Percentiles rank a stretch among this genome's conserved stretches.
Evolutionary conservation across 1,140 invertebrate species (phyloP).

Genomic region (Drosophila ficusphila): DNA sequence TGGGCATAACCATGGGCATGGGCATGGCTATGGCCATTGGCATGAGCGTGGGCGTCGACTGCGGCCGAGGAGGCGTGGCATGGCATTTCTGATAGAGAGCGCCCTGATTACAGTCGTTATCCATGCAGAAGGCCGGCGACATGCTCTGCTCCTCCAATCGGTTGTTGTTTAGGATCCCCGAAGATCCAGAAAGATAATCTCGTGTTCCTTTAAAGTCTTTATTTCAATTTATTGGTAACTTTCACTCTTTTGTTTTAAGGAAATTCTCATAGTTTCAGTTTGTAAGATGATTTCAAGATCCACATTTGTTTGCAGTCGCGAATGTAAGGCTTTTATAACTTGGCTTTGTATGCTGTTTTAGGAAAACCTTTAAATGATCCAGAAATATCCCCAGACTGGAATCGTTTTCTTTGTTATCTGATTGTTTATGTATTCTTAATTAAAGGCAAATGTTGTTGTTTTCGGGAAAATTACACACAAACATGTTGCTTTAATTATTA

Average conservation of each 20-base stretch:
- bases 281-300: no score
- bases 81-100: conserved; percentile 48
- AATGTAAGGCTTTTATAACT: no score
- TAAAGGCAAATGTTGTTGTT: background rate
- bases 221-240: no score
- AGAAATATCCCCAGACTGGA: background rate
- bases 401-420: background rate
- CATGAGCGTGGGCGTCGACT: conserved; percentile 6
- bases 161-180: background rate
- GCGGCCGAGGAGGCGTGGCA: background rate
- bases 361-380: no score
- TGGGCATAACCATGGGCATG: no score
- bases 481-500: conserved; percentile 4
- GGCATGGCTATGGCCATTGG: no score
- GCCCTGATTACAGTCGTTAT: conserved; percentile 59
- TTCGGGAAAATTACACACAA: background rate
- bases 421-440: background rate
- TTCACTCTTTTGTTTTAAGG: no score
- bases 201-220: no score
- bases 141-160: conserved; percentile 43
- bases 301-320: no score
- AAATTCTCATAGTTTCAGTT: no score
- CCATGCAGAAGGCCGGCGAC: conserved; percentile 75
- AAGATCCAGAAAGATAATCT: background rate
- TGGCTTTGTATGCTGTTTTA: no score